Conservation (phyloP, 2,888 invertebrate genomes). For the Coleophora deauratella region DNA sequence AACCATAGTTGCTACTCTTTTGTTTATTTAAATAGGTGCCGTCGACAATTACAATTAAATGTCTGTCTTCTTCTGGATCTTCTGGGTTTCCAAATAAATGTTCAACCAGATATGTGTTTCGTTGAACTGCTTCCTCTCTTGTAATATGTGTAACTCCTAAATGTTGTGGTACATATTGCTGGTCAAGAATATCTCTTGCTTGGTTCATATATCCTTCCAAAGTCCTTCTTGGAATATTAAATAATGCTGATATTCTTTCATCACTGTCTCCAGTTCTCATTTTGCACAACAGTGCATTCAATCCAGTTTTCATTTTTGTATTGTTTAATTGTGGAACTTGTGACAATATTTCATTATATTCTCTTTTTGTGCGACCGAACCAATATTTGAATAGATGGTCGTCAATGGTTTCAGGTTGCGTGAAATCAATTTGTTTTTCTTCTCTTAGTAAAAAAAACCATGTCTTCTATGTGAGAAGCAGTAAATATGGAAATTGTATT, state of each 20-base stretch:
- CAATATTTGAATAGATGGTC: not conserved
- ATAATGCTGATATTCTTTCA: conserved; percentile 2
- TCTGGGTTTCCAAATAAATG: not conserved
- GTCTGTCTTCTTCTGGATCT: not conserved
- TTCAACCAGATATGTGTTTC: not conserved
- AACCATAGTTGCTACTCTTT: conserved; percentile 7
- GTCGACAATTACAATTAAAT: conserved; percentile 4
- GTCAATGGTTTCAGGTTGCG: not conserved
- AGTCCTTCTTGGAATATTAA: conserved; percentile 2
- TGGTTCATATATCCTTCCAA: conserved; percentile 1
- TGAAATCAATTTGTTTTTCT: not conserved
- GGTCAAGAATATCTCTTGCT: not conserved
- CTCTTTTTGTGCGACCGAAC: not conserved
- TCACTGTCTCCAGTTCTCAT: not conserved
- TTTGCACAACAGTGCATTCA: not conserved
- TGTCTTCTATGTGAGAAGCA: not conserved
- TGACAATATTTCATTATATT: not conserved
- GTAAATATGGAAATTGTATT: not conserved
- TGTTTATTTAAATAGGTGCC: conserved; percentile 6
- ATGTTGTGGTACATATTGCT: not conserved
- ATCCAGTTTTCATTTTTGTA: not conserved
- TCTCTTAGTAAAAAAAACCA: not conserved
- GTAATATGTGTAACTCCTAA: not conserved
- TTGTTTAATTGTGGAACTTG: not conserved
- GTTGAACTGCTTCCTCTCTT: not conserved